Evolutionary conservation across 2,888 invertebrate genomes (phyloP).

Genomic region (Panopea generosa): DNA sequence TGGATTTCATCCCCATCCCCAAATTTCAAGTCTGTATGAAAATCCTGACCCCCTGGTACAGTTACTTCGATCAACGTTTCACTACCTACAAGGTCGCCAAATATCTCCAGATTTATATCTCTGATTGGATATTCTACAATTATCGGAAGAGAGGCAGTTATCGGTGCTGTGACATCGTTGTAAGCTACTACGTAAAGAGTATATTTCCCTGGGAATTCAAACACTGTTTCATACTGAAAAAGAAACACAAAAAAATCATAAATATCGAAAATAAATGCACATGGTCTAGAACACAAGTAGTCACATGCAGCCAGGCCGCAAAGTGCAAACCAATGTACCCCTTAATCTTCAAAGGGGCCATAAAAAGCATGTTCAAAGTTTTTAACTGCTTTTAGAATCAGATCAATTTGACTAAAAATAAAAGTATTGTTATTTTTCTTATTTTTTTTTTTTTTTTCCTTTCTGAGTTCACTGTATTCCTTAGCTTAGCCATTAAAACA

Average conservation of each 20-base stretch:
- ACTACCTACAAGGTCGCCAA: constrained; percentile 59
- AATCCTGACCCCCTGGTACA: constrained; percentile 65
- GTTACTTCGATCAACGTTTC: constrained; percentile 61
- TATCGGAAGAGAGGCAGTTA: constrained; percentile 58
- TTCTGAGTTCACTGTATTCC: no score
- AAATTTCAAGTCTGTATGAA: constrained; percentile 65
- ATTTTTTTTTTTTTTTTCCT: no score
- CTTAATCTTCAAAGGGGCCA: no score
- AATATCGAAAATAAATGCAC: background rate
- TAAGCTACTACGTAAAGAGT: constrained; percentile 62
- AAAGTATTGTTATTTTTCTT: no score
- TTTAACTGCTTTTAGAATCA: no score
- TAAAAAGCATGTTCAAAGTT: no score
- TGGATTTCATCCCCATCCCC: constrained; percentile 68
- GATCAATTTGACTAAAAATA: no score
- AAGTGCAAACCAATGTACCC: no score
- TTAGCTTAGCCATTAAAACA: no score
- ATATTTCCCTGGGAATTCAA: constrained; percentile 62
- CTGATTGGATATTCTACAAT: constrained; percentile 68
- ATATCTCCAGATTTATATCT: constrained; percentile 52
- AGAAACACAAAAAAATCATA: constrained; percentile 6
- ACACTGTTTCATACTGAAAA: constrained; percentile 68
- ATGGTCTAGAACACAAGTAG: no score
- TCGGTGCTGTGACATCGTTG: constrained; percentile 71
- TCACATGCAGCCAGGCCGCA: no score